These are phyloP conservation scores for Agrilus mali DNA, from an alignment of 2,888 invertebrate genomes.

Conservation along the genomic window DNA sequence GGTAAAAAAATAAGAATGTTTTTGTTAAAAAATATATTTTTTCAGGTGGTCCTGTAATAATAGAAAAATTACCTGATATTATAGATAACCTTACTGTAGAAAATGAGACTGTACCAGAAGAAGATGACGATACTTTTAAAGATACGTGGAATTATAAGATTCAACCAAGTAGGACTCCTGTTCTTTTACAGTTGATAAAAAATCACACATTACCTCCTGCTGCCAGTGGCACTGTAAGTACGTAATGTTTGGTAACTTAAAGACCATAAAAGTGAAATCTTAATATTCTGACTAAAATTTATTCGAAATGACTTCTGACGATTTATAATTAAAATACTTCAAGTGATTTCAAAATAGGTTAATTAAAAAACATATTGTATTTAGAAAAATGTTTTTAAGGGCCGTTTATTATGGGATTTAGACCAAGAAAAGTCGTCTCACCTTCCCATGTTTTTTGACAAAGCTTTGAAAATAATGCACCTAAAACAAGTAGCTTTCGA, in stretches of 20 bases:
- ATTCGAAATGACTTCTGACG: too few relatives aligned
- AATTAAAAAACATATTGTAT: too few relatives aligned
- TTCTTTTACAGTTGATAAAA: conserved; percentile 22
- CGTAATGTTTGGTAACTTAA: conserved; percentile 15
- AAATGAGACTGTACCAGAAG: background rate
- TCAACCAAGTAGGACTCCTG: conserved; percentile 23
- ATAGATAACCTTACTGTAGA: too few relatives aligned
- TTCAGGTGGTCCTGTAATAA: conserved; percentile 19
- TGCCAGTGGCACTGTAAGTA: conserved; percentile 33
- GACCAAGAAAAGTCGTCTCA: conserved; percentile 58
- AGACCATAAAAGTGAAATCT: too few relatives aligned
- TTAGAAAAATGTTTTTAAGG: conserved; percentile 15
- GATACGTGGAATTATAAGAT: conserved; percentile 32
- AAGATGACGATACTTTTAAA: conserved; percentile 18
- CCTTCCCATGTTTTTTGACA: conserved; percentile 68
- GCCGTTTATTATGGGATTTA: conserved; percentile 57
- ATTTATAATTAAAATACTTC: too few relatives aligned
- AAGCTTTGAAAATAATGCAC: conserved; percentile 69
- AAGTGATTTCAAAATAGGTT: too few relatives aligned
- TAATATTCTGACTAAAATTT: too few relatives aligned
- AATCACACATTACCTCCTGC: conserved; percentile 32
- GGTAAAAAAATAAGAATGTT: too few relatives aligned
- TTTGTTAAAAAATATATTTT: background rate
- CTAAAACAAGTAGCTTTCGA: conserved; percentile 74
- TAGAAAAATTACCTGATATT: conserved; percentile 9